phyloP scores from a whole-genome alignment of 2,888 invertebrate species.

The Creontiades dilutus region DNA sequence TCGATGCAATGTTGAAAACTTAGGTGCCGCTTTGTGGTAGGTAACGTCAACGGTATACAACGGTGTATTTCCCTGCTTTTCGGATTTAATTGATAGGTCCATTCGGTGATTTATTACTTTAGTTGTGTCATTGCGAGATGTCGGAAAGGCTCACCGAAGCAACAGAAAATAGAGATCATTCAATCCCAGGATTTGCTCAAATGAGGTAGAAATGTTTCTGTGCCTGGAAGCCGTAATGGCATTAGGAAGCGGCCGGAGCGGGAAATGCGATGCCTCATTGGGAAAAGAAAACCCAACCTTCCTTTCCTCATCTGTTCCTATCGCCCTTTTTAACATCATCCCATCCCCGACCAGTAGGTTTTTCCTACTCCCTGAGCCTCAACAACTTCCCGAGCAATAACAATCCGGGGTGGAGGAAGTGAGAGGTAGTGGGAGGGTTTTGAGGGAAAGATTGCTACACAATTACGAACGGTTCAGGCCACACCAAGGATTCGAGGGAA shows the following conservation, averaged over 20 bases:
- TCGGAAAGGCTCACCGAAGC: neutral
- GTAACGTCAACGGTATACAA: too few species aligned
- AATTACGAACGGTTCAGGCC: slow-evolving; percentile 64
- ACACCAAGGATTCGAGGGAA: slow-evolving; percentile 63
- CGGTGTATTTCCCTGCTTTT: too few species aligned
- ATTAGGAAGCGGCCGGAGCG: slow-evolving; percentile 33
- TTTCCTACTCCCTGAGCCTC: slow-evolving; percentile 31
- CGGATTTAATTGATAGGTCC: too few species aligned
- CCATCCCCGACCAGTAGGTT: slow-evolving; percentile 49
- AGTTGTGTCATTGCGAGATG: neutral
- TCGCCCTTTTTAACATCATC: slow-evolving; percentile 48
- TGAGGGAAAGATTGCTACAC: slow-evolving; percentile 54
- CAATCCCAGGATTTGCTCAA: slow-evolving; percentile 25
- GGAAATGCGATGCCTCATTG: slow-evolving; percentile 53
- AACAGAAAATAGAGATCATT: slow-evolving; percentile 19
- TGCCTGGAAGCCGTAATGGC: slow-evolving; percentile 28
- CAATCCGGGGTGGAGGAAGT: slow-evolving; percentile 13
- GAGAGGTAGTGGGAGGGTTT: too few species aligned
- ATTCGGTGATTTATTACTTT: neutral
- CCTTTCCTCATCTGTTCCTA: neutral
- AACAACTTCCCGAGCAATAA: slow-evolving; percentile 63
- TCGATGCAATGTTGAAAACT: too few species aligned
- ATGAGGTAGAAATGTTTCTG: slow-evolving; percentile 47
- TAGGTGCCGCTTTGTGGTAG: too few species aligned
- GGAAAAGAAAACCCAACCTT: neutral